Conservation (phyloP, 1,140 invertebrate genomes). For the Augochlora pura region DNA sequence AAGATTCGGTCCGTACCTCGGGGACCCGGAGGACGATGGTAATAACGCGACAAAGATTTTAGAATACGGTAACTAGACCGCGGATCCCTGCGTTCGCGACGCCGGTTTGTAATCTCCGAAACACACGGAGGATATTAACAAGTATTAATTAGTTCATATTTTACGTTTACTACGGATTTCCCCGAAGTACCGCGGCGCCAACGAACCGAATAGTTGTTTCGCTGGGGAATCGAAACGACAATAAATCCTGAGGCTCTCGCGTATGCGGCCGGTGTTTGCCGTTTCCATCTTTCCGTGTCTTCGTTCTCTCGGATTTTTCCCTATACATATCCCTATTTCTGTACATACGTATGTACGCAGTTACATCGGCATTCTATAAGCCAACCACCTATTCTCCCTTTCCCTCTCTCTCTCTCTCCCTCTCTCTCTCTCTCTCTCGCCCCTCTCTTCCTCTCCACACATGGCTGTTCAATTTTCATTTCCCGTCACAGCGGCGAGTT, state of each 20-base stretch:
- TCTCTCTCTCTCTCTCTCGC: too few relatives aligned
- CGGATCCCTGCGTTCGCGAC: neutral
- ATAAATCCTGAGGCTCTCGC: neutral
- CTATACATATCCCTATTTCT: neutral
- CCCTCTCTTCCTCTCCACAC: conserved; percentile 7
- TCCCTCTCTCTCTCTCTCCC: neutral
- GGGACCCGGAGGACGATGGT: neutral
- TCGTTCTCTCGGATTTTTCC: neutral
- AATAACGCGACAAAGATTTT: neutral
- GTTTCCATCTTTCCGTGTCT: neutral
- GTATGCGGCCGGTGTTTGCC: neutral
- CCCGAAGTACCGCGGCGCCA: too few relatives aligned
- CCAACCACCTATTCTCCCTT: neutral
- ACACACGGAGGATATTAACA: too few relatives aligned
- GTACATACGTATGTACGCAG: neutral
- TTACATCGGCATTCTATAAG: neutral
- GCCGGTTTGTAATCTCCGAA: too few relatives aligned
- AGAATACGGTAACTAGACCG: neutral
- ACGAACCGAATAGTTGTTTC: too few relatives aligned
- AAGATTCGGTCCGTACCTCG: neutral
- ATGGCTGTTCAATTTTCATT: conserved; percentile 64
- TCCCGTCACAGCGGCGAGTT: conserved; percentile 50
- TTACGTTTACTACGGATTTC: too few relatives aligned
- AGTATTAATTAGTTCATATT: too few relatives aligned
- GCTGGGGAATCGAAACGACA: too few relatives aligned